phyloP scores from a whole-genome alignment of 2,797 vertebrate species.

The Antennarius maculatus region DNA sequence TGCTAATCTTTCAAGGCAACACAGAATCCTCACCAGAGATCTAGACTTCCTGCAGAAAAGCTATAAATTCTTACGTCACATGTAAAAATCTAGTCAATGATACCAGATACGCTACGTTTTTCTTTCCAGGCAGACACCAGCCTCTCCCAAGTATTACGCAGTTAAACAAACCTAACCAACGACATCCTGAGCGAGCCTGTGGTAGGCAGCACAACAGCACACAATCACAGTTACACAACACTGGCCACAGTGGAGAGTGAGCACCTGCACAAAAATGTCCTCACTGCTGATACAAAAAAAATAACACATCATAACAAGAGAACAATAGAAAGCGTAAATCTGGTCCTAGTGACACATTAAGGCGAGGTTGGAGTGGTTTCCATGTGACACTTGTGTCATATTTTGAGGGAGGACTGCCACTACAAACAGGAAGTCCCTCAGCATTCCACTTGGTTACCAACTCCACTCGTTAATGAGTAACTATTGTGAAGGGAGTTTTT shows the following conservation, averaged over 20 bases:
- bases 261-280: constrained; percentile 41
- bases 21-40: constrained; percentile 3
- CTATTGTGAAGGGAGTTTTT: constrained; percentile 40
- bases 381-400: constrained; percentile 21
- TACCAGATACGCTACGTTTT: constrained; percentile 11
- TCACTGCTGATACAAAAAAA: constrained; percentile 34
- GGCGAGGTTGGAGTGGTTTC: background rate
- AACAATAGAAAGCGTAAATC: constrained; percentile 19
- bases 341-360: background rate
- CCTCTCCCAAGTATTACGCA: constrained; percentile 21
- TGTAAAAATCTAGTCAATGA: constrained; percentile 5
- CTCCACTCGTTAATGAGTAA: constrained; percentile 68
- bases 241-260: constrained; percentile 39
- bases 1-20: constrained; percentile 30
- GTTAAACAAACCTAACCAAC: constrained; percentile 31
- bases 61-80: constrained; percentile 7
- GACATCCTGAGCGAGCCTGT: constrained; percentile 55
- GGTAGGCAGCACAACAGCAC: constrained; percentile 54
- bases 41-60: background rate
- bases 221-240: constrained; percentile 61
- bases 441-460: constrained; percentile 50
- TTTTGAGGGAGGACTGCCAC: constrained; percentile 32
- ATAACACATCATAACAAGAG: constrained; percentile 17
- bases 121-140: constrained; percentile 7
- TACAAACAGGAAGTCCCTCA: constrained; percentile 33